Conservation (phyloP, 1,140 invertebrate genomes). For the Pantala flavescens region DNA sequence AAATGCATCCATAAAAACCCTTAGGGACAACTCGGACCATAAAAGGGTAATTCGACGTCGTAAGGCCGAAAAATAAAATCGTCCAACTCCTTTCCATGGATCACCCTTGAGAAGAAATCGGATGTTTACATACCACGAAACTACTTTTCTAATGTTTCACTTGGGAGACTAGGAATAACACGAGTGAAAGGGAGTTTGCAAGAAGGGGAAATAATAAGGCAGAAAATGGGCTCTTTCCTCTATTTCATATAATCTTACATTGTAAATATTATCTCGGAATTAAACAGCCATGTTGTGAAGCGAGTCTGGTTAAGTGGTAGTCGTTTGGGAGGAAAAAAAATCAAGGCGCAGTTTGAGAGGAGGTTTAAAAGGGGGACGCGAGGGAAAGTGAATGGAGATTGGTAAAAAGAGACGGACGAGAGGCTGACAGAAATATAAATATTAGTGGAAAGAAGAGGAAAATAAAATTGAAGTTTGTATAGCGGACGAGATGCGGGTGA, state of each 20-base stretch:
- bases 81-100: too few relatives aligned
- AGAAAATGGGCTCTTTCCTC: not conserved
- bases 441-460: not conserved
- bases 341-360: not conserved
- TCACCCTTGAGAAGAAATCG: too few relatives aligned
- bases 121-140: not conserved
- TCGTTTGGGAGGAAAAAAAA: not conserved
- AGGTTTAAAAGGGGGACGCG: too few relatives aligned
- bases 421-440: not conserved
- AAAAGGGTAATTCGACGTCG: too few relatives aligned
- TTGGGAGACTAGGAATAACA: not conserved
- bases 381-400: too few relatives aligned
- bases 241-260: too few relatives aligned
- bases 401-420: not conserved
- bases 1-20: too few relatives aligned
- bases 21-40: too few relatives aligned
- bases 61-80: too few relatives aligned
- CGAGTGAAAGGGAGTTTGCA: not conserved
- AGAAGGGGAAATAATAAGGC: not conserved
- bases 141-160: not conserved
- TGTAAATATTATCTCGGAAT: constrained; percentile 3
- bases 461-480: not conserved
- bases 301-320: not conserved
- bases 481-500: too few relatives aligned
- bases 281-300: not conserved